Conservation (phyloP, 2,797 vertebrate species). For the Melanotaenia maccullochi region DNA sequence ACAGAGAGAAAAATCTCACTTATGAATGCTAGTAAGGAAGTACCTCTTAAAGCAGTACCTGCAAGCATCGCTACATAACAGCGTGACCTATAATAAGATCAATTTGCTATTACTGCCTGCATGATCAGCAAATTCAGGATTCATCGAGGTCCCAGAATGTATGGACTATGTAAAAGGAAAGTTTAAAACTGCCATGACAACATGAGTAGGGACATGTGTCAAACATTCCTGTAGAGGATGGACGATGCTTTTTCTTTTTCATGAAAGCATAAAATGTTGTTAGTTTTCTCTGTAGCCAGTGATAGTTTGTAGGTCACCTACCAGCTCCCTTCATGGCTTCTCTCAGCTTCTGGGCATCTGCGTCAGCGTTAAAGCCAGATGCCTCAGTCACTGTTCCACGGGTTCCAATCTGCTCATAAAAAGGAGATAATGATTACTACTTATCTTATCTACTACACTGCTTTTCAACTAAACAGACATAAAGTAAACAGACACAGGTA, state of each 20-base stretch:
- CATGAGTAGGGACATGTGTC: slow-evolving; percentile 9
- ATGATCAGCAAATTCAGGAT: slow-evolving; percentile 10
- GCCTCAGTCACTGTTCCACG: slow-evolving; percentile 88
- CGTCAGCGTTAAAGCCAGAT: slow-evolving; percentile 84
- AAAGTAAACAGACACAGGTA: neutral
- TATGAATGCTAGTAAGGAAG: slow-evolving; percentile 1
- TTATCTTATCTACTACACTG: neutral
- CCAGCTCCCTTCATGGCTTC: slow-evolving; percentile 95
- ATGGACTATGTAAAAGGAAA: slow-evolving; percentile 9
- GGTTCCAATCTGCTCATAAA: slow-evolving; percentile 73
- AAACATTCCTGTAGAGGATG: slow-evolving; percentile 54
- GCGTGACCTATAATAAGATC: neutral
- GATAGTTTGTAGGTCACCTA: slow-evolving; percentile 74
- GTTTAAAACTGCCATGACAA: slow-evolving; percentile 26
- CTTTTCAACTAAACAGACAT: neutral
- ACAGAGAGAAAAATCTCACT: neutral
- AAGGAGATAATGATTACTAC: slow-evolving; percentile 3
- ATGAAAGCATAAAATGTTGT: neutral
- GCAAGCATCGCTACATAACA: slow-evolving; percentile 4
- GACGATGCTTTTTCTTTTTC: slow-evolving; percentile 20
- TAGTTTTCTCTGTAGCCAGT: slow-evolving; percentile 11
- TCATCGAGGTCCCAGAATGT: slow-evolving; percentile 5
- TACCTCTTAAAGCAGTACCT: neutral
- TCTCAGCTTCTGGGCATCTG: slow-evolving; percentile 86
- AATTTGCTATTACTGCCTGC: slow-evolving; percentile 5